phyloP scores from a whole-genome alignment of 2,888 invertebrate genomes.

The Achlya flavicornis region DNA sequence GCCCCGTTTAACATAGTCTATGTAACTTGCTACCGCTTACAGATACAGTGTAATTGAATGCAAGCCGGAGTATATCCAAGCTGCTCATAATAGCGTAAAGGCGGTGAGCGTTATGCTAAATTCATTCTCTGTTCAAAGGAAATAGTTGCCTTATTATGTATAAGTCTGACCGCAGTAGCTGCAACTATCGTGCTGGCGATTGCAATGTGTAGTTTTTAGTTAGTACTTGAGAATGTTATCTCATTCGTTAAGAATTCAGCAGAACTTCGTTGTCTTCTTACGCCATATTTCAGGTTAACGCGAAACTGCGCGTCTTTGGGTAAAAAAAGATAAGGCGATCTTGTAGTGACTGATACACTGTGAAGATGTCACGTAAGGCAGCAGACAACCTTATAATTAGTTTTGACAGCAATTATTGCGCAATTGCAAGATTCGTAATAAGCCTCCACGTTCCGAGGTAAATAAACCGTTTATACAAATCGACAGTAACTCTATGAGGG shows the following conservation, averaged over 20 bases:
- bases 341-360: too few species aligned
- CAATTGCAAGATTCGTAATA: neutral
- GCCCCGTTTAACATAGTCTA: slow-evolving; percentile 26
- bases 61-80: slow-evolving; percentile 42
- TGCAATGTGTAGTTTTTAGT: neutral
- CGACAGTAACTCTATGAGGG: slow-evolving; percentile 30
- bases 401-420: neutral
- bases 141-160: slow-evolving; percentile 12
- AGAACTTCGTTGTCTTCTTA: too few species aligned
- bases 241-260: too few species aligned
- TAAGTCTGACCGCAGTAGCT: neutral
- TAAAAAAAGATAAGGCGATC: too few species aligned
- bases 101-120: slow-evolving; percentile 50
- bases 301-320: too few species aligned
- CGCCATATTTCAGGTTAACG: too few species aligned
- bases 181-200: neutral
- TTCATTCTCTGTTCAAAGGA: slow-evolving; percentile 43
- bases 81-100: slow-evolving; percentile 43
- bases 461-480: slow-evolving; percentile 48
- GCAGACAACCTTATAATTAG: neutral
- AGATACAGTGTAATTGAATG: slow-evolving; percentile 48
- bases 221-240: neutral
- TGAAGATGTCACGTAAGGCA: too few species aligned
- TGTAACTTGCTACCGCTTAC: slow-evolving; percentile 30
- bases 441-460: slow-evolving; percentile 27